Base-by-base conservation (phyloP, 1,140 invertebrate genomes). In the Cephus cinctus region DNA sequence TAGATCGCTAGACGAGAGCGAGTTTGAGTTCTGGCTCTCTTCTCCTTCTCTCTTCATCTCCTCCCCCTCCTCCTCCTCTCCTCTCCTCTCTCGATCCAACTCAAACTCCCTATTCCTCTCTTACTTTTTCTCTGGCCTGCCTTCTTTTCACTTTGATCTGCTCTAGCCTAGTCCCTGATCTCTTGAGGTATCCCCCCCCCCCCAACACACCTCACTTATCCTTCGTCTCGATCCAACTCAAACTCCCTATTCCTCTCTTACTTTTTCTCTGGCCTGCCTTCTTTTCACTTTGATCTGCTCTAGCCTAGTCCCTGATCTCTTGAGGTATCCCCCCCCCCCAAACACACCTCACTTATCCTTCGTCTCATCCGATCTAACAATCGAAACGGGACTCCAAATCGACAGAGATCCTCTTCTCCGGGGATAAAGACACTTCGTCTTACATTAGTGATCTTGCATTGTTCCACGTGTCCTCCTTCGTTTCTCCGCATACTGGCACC, bases 1-100 rank as follows among this genome's bases (percentile, higher is more conserved):
- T 74, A 76, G 65, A 74, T 74, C 70, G 55, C 68, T 71, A 74
- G 69, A 69, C 69, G 65, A 68, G 42, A 15, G 12, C 11, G 58
- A 56, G 38, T 47, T 46, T 52, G 47, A 52, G 57, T 52, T 55
- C 44, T 31, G 40, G 52, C 49, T 58, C 47, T 52, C 47, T 39
- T 45, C 48, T 15, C 32, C 19, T 30, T 12, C 18, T 16, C 27
- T n/a, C n/a, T n/a, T n/a, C 11, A 12, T 30, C 21, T 9, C 35
- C 48, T 39, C 32, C 32, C 30, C 23, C 35, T 23, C 23, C 12
- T 44, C 27, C 34, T 39, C 32, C 23, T 34, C 41, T 18, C 16
- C 42, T 50, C 44, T 45, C 45, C 50, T 47, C 52, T 51, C 51
- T 47, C 42, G 44, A 60, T 49, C 57, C 49, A 14, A 42, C 27